Evolutionary conservation across 2,888 invertebrate genomes (phyloP).

Genomic region (Volucella zonaria): DNA sequence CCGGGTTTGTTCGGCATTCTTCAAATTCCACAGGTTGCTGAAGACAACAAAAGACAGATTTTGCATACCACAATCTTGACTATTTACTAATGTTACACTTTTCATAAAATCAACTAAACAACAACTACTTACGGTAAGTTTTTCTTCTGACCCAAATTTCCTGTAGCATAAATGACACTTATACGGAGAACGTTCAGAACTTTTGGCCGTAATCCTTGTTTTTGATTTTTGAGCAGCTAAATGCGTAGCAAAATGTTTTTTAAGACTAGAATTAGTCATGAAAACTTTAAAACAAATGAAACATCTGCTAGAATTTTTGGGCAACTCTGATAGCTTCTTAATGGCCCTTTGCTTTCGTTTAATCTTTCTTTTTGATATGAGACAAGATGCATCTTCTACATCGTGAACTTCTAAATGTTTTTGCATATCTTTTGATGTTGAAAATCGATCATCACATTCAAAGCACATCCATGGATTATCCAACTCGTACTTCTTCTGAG

Average conservation of each 20-base stretch:
- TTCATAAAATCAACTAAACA: too few relatives aligned
- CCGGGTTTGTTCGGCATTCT: too few relatives aligned
- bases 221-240: slow-evolving; percentile 38
- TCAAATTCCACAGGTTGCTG: too few relatives aligned
- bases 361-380: slow-evolving; percentile 47
- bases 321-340: slow-evolving; percentile 62
- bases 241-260: slow-evolving; percentile 73
- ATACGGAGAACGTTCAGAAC: slow-evolving; percentile 81
- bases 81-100: too few relatives aligned
- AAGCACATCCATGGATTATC: slow-evolving; percentile 85
- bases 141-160: slow-evolving; percentile 85
- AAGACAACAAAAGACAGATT: too few relatives aligned
- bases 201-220: slow-evolving; percentile 30
- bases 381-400: slow-evolving; percentile 62
- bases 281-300: slow-evolving; percentile 75
- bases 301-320: slow-evolving; percentile 74
- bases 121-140: slow-evolving; percentile 83
- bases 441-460: slow-evolving; percentile 85
- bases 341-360: slow-evolving; percentile 56
- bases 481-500: slow-evolving; percentile 75
- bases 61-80: too few relatives aligned
- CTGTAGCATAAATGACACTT: slow-evolving; percentile 88
- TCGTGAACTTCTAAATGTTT: slow-evolving; percentile 85
- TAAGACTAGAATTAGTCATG: slow-evolving; percentile 74
- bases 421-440: slow-evolving; percentile 84